Evolutionary conservation across 1,140 invertebrate genomes (phyloP).

Genomic region (fruit fly (Drosophila melanogaster)): DNA sequence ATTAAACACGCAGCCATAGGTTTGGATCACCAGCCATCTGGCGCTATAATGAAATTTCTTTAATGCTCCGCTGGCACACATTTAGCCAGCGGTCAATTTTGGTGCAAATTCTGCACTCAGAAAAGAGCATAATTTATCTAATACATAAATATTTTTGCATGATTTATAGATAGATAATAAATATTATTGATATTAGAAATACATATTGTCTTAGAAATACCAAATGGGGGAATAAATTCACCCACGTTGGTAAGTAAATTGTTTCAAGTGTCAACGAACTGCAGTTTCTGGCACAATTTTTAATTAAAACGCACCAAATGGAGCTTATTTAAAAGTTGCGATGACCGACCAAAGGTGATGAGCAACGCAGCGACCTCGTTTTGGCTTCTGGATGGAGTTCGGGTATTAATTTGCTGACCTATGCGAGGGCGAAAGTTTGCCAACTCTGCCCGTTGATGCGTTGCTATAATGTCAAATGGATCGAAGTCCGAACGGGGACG

Average conservation of each 20-base stretch:
- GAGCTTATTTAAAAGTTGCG: conserved; percentile 72
- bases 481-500: conserved; percentile 24
- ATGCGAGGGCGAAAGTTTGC: conserved; percentile 36
- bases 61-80: conserved; percentile 5
- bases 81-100: conserved; percentile 6
- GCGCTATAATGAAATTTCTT: conserved; percentile 54
- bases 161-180: too few relatives aligned
- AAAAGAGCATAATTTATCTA: too few relatives aligned
- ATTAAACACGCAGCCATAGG: conserved; percentile 22
- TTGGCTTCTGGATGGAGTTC: conserved; percentile 10
- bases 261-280: not conserved
- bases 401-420: conserved; percentile 52
- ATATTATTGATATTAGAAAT: too few relatives aligned
- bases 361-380: not conserved
- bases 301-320: conserved; percentile 69
- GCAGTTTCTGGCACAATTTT: conserved; percentile 44
- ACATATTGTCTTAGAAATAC: too few relatives aligned
- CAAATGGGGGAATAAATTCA: too few relatives aligned
- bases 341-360: conserved; percentile 35
- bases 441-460: conserved; percentile 46
- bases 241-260: not conserved
- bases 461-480: conserved; percentile 75
- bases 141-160: too few relatives aligned
- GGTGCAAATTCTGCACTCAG: not conserved
- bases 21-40: conserved; percentile 28